phyloP scores from a whole-genome alignment of 2,113 vertebrate genomes.

The Silurus asotus region DNA sequence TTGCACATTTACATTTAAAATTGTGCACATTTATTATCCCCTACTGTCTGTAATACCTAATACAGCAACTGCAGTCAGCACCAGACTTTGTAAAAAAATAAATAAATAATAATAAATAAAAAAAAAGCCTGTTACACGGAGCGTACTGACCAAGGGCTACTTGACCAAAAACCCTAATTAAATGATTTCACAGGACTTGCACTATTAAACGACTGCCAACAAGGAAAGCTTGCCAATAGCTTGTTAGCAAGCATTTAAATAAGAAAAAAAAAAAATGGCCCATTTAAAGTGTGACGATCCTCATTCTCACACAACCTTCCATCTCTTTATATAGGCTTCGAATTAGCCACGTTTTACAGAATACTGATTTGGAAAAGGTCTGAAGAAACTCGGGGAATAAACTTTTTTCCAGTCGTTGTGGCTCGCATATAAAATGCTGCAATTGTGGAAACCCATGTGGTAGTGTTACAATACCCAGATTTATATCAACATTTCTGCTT shows the following conservation, averaged over 20 bases:
- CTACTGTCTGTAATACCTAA: not conserved
- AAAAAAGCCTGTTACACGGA: not conserved
- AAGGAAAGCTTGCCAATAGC: not conserved
- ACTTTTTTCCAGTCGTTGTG: not conserved
- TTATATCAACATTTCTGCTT: not conserved
- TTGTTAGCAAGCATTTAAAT: constrained; percentile 27
- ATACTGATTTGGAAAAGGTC: not conserved
- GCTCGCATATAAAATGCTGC: constrained; percentile 1
- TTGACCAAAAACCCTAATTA: constrained; percentile 24
- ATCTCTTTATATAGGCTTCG: not conserved
- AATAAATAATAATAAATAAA: no score
- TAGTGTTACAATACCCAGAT: not conserved
- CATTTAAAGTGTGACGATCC: constrained; percentile 27
- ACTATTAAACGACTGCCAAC: constrained; percentile 7
- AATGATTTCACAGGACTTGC: constrained; percentile 9
- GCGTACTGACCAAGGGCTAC: not conserved
- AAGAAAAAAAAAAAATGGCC: not conserved
- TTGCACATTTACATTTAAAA: not conserved
- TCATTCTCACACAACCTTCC: constrained; percentile 19
- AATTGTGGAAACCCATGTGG: not conserved
- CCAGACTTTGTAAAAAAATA: not conserved
- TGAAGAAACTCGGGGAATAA: not conserved
- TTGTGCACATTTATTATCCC: not conserved
- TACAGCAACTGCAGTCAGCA: not conserved
- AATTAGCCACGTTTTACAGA: not conserved